A percentile compares a stretch with the other conserved stretches of the same genome.
phyloP scores from a whole-genome alignment of 2,888 invertebrate genomes.

The Dolichopus griseipennis region DNA sequence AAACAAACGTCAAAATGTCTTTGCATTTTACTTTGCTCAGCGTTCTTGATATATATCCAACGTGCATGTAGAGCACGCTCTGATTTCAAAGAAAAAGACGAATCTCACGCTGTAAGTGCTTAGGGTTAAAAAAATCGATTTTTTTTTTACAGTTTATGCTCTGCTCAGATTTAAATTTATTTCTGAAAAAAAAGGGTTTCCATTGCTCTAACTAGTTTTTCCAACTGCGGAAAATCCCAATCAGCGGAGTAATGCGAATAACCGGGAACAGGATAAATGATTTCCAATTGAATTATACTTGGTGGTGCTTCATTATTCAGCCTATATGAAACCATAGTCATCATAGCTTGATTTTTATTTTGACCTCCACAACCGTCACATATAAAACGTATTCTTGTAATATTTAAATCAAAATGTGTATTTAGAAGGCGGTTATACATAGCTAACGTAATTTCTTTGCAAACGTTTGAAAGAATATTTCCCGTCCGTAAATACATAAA shows the following conservation, averaged over 20 bases:
- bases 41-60: too few relatives aligned
- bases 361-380: conserved; percentile 32
- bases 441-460: conserved; percentile 30
- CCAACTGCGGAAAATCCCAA: conserved; percentile 27
- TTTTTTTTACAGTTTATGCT: too few relatives aligned
- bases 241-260: conserved; percentile 30
- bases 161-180: conserved; percentile 10
- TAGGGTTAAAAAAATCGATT: too few relatives aligned
- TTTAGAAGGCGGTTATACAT: conserved; percentile 23
- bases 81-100: too few relatives aligned
- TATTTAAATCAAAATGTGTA: conserved; percentile 5
- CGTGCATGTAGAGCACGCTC: too few relatives aligned
- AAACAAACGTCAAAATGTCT: too few relatives aligned
- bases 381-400: conserved; percentile 25
- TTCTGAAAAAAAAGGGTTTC: conserved; percentile 20
- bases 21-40: too few relatives aligned
- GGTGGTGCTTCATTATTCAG: conserved; percentile 21
- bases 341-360: conserved; percentile 29
- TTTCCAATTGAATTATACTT: conserved; percentile 23
- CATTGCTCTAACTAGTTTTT: conserved; percentile 23
- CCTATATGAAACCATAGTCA: conserved; percentile 25
- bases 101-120: too few relatives aligned
- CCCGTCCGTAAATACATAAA: conserved; percentile 7
- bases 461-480: conserved; percentile 25
- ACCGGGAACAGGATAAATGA: conserved; percentile 27